A percentile compares a stretch with the other conserved stretches of the same genome.
Conservation (phyloP, 2,797 vertebrate genomes). For the Scolopax bukidnonensis region DNA sequence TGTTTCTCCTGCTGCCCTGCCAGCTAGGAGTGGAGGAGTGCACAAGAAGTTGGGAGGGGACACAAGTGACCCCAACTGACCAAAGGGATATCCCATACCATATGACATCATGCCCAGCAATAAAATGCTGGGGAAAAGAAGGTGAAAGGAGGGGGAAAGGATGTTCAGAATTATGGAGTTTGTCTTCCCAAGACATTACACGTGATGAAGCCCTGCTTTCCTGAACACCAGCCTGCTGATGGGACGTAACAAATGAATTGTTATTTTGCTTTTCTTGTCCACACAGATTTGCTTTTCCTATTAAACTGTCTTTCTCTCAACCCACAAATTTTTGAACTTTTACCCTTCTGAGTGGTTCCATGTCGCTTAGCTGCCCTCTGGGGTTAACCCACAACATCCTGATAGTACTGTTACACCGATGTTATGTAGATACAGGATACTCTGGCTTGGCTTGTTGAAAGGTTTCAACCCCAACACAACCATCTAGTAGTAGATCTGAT, state of each 20-base stretch:
- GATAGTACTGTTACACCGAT: background rate
- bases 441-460: background rate
- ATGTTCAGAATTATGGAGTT: too few relatives aligned
- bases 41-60: too few relatives aligned
- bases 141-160: too few relatives aligned
- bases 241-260: background rate
- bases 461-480: background rate
- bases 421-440: background rate
- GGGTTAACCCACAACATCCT: background rate
- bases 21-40: too few relatives aligned
- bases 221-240: background rate
- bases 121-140: too few relatives aligned
- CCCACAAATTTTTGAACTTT: background rate
- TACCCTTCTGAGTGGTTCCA: background rate
- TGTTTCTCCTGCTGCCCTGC: background rate
- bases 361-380: background rate
- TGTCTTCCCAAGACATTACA: background rate
- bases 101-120: too few relatives aligned
- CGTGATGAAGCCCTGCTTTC: background rate
- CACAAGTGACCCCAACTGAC: too few relatives aligned
- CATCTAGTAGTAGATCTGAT: background rate
- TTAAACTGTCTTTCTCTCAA: background rate
- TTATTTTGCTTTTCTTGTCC: background rate
- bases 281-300: background rate
- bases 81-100: too few relatives aligned